Conservation (phyloP, 1,140 invertebrate genomes). For the Heliconius nattereri region DNA sequence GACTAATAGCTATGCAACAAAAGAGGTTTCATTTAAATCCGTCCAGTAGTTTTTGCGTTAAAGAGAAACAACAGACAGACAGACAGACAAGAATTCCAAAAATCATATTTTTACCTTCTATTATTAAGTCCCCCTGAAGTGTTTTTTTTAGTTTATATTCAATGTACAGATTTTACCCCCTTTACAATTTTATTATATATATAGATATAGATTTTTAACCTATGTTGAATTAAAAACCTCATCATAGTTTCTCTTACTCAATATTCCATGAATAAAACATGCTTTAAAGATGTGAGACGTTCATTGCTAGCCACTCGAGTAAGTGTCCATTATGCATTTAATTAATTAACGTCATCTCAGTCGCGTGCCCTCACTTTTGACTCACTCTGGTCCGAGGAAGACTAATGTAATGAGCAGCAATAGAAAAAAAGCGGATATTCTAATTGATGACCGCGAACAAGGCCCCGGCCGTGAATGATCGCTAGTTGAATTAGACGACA, state of each 20-base stretch:
- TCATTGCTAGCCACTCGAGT: slow-evolving; percentile 24
- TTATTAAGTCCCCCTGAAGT: no score
- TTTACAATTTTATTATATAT: no score
- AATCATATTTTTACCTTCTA: no score
- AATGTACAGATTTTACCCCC: no score
- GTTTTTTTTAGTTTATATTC: no score
- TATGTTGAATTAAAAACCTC: no score
- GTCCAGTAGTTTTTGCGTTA: no score
- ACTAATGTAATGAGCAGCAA: slow-evolving; percentile 75
- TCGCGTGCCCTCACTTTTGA: slow-evolving; percentile 68
- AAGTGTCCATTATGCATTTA: slow-evolving; percentile 58
- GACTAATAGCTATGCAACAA: no score
- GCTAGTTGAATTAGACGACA: slow-evolving; percentile 27
- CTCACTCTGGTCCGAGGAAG: slow-evolving; percentile 55
- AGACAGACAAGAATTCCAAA: no score
- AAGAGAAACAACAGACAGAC: no score
- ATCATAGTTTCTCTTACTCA: slow-evolving; percentile 14
- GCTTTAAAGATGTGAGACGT: neutral
- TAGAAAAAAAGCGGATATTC: slow-evolving; percentile 74
- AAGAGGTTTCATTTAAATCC: no score
- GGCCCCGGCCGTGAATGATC: slow-evolving; percentile 58
- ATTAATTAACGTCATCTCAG: slow-evolving; percentile 59
- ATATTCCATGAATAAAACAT: neutral
- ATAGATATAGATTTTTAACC: no score
- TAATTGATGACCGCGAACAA: slow-evolving; percentile 69